Evolutionary conservation across 1,140 invertebrate genomes (phyloP).

Genomic region (Diprion similis): DNA sequence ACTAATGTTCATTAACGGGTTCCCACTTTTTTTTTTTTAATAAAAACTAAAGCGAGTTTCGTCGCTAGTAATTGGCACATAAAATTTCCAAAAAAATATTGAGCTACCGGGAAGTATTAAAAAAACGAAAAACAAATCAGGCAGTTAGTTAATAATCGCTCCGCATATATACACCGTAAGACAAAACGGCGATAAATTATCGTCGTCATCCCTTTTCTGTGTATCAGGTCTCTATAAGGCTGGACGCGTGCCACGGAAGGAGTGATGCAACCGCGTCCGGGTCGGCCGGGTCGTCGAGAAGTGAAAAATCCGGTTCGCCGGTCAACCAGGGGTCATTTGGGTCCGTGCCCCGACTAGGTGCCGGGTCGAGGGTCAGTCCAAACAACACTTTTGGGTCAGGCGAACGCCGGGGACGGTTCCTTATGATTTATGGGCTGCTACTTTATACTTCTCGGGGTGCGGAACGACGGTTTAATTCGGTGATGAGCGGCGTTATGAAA

Average conservation of each 20-base stretch:
- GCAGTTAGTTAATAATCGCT: too few relatives aligned
- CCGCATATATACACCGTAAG: too few relatives aligned
- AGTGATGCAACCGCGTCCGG: constrained; percentile 45
- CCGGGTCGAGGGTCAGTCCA: constrained; percentile 59
- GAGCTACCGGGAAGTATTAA: too few relatives aligned
- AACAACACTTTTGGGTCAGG: constrained; percentile 59
- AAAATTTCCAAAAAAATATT: too few relatives aligned
- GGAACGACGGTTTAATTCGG: not conserved
- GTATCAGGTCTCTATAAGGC: not conserved
- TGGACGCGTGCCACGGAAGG: constrained; percentile 53
- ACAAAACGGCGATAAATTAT: constrained; percentile 15
- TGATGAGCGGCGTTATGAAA: too few relatives aligned
- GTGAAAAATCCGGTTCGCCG: constrained; percentile 28
- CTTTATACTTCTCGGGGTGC: not conserved
- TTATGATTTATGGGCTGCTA: constrained; percentile 55
- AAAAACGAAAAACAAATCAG: too few relatives aligned
- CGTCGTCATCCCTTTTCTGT: not conserved
- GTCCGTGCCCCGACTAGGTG: constrained; percentile 53
- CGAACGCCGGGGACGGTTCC: constrained; percentile 43
- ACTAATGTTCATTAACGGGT: too few relatives aligned
- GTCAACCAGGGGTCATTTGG: constrained; percentile 39
- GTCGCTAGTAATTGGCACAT: too few relatives aligned
- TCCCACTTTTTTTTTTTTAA: too few relatives aligned
- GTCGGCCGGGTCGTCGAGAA: constrained; percentile 43
- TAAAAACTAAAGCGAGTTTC: too few relatives aligned